These are phyloP conservation scores for Liopterus haemorrhoidalis DNA, from an alignment of 2,888 invertebrate species.

Conservation along the genomic window DNA sequence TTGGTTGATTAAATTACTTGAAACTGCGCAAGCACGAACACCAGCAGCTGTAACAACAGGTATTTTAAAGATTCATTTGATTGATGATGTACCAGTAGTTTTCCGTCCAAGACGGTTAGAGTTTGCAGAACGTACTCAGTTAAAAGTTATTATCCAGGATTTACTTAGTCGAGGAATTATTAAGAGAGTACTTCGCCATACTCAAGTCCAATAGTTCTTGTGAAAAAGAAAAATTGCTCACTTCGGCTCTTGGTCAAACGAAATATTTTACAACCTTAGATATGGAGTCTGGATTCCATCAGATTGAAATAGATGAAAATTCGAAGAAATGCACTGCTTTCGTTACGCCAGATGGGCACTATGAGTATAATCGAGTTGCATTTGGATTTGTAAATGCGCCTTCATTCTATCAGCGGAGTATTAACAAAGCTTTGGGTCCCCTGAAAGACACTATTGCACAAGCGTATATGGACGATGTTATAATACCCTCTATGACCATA, in stretches of 20 bases:
- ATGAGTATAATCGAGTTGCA: constrained; percentile 28
- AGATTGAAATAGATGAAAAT: constrained; percentile 28
- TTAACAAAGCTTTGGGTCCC: background rate
- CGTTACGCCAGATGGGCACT: constrained; percentile 28
- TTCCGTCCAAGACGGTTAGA: too few species aligned
- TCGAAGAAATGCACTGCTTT: constrained; percentile 27
- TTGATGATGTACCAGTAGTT: too few species aligned
- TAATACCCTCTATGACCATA: constrained; percentile 17
- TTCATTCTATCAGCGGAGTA: background rate
- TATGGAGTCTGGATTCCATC: constrained; percentile 29
- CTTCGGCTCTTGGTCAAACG: constrained; percentile 24
- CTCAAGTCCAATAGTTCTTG: background rate
- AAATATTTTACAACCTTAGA: constrained; percentile 29
- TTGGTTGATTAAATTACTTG: too few species aligned
- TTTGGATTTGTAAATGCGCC: constrained; percentile 29
- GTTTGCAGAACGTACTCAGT: too few species aligned
- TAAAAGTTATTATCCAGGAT: too few species aligned
- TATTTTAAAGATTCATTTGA: too few species aligned
- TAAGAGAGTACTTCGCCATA: background rate
- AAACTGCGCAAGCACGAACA: too few species aligned
- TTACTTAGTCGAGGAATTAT: background rate
- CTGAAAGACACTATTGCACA: constrained; percentile 11
- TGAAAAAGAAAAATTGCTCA: constrained; percentile 3
- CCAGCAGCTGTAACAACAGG: too few species aligned
- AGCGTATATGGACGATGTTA: constrained; percentile 15